Conservation (phyloP, 2,797 vertebrate genomes). For the Margarornis squamiger region DNA sequence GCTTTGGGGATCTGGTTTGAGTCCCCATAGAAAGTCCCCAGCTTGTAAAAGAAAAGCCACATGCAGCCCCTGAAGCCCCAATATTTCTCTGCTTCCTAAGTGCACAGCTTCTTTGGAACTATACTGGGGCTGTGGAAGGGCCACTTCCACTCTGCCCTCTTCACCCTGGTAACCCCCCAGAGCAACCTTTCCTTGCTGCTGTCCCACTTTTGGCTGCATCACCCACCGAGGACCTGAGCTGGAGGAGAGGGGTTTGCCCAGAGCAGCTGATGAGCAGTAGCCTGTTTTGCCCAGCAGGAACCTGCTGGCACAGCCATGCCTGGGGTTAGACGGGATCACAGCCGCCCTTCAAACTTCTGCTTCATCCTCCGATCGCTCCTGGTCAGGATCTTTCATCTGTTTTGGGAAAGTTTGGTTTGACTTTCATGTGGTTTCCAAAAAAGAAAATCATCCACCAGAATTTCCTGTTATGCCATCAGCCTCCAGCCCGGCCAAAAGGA, state of each 20-base stretch:
- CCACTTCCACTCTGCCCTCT: background rate
- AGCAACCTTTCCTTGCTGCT: background rate
- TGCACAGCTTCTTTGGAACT: background rate
- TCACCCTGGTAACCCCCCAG: background rate
- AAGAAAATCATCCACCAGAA: constrained; percentile 65
- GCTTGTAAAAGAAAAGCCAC: background rate
- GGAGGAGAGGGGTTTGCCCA: background rate
- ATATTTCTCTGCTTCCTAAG: background rate
- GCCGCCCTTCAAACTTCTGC: background rate
- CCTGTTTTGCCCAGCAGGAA: background rate
- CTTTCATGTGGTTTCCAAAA: constrained; percentile 67
- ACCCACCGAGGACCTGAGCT: background rate
- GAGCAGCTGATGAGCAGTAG: constrained; percentile 10
- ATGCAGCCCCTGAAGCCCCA: background rate
- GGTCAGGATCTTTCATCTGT: constrained; percentile 56
- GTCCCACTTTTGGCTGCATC: background rate
- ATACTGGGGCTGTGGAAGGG: background rate
- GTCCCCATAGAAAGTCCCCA: background rate
- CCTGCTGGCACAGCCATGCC: background rate
- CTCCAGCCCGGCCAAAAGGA: constrained; percentile 39
- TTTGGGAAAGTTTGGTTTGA: constrained; percentile 65
- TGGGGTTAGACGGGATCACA: background rate
- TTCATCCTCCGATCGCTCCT: constrained; percentile 3
- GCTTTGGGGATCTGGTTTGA: background rate
- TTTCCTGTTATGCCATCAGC: constrained; percentile 66